Percentiles rank a stretch among this genome's conserved stretches.
phyloP scores from a whole-genome alignment of 1,140 invertebrate genomes.

The Drosophila bifasciata region DNA sequence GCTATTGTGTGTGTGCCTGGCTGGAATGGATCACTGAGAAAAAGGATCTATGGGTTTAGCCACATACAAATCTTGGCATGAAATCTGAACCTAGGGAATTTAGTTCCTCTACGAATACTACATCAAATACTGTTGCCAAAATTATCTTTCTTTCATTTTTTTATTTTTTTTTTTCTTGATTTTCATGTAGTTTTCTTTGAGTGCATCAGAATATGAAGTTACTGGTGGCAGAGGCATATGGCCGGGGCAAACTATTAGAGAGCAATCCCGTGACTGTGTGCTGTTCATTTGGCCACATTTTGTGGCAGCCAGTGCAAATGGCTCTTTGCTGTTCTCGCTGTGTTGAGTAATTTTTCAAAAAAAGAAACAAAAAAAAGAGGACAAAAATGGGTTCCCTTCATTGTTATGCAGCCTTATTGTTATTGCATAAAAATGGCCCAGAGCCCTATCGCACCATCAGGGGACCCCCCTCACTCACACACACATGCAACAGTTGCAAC shows the following conservation, averaged over 20 bases:
- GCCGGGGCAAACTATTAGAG: conserved; percentile 67
- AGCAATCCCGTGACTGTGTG: conserved; percentile 64
- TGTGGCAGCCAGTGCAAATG: conserved; percentile 72
- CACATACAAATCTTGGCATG: too few species aligned
- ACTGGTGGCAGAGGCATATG: conserved; percentile 20
- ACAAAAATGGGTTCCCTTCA: conserved; percentile 45
- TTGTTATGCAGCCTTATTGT: conserved; percentile 80
- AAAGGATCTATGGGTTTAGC: neutral
- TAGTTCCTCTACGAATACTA: too few species aligned
- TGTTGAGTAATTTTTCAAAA: conserved; percentile 76
- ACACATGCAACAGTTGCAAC: conserved; percentile 73
- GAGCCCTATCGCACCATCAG: conserved; percentile 7
- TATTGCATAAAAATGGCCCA: conserved; percentile 77
- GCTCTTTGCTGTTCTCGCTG: conserved; percentile 64
- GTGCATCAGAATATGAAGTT: conserved; percentile 21
- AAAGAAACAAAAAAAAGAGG: conserved; percentile 9
- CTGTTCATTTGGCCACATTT: conserved; percentile 78
- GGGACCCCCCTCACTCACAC: conserved; percentile 7
- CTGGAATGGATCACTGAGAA: conserved; percentile 18
- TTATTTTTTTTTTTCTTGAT: neutral
- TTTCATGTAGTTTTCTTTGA: neutral
- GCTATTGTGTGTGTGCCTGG: conserved; percentile 61
- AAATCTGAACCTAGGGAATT: too few species aligned
- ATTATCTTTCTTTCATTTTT: too few species aligned
- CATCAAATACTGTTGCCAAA: neutral